A percentile compares a stretch with the other conserved stretches of the same genome.
phyloP scores from a whole-genome alignment of 2,888 invertebrate species.

The Machimus atricapillus region DNA sequence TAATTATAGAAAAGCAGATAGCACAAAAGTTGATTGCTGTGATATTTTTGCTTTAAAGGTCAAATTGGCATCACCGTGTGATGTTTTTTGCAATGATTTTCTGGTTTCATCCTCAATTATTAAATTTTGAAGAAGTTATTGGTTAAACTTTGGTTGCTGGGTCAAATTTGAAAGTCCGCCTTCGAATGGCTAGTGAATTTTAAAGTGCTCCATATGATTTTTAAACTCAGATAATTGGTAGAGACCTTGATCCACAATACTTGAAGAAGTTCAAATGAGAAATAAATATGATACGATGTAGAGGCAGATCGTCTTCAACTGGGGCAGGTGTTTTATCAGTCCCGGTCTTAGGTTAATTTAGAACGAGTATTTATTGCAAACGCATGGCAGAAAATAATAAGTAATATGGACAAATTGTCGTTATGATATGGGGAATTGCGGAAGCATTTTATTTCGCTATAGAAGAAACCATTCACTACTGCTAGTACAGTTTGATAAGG shows the following conservation, averaged over 20 bases:
- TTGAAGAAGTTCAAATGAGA: background rate
- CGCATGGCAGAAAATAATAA: background rate
- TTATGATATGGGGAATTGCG: background rate
- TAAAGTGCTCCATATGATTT: background rate
- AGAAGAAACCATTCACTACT: fast-evolving
- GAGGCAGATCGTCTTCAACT: background rate
- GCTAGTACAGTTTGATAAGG: too few species aligned
- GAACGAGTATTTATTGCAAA: background rate
- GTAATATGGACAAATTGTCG: background rate
- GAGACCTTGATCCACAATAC: background rate
- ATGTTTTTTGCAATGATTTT: background rate
- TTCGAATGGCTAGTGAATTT: background rate
- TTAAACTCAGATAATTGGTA: background rate
- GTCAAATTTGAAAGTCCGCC: background rate
- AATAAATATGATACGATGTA: background rate
- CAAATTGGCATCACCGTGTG: background rate
- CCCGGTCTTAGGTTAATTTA: too few species aligned
- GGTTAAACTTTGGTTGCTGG: background rate
- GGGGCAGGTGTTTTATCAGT: background rate
- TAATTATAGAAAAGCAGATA: background rate
- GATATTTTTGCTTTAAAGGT: background rate
- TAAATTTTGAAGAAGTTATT: background rate
- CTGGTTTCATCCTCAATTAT: background rate
- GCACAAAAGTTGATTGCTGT: background rate
- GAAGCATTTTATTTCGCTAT: too few species aligned